Percentiles rank a stretch among this genome's conserved stretches.
Evolutionary conservation across 2,888 invertebrate species (phyloP).

Genomic region (Oscheius sp.): DNA sequence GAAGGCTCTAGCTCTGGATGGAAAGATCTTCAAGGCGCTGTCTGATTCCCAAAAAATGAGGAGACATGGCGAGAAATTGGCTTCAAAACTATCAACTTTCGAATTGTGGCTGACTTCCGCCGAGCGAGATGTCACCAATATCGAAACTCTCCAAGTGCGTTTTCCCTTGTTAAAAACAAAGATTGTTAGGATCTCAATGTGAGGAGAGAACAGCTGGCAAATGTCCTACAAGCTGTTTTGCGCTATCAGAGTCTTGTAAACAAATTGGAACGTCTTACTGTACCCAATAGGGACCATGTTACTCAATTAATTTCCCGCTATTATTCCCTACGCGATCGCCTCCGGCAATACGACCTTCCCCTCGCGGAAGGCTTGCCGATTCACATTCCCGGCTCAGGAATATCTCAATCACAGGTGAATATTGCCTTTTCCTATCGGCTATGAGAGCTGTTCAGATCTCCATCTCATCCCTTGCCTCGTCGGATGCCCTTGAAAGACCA

Average conservation of each 20-base stretch:
- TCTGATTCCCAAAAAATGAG: slow-evolving; percentile 47
- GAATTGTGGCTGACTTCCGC: slow-evolving; percentile 60
- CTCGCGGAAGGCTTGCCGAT: slow-evolving; percentile 37
- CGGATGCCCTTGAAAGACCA: slow-evolving; percentile 49
- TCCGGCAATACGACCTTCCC: slow-evolving; percentile 41
- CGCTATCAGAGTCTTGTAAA: slow-evolving; percentile 48
- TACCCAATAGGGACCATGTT: slow-evolving; percentile 51
- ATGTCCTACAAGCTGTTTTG: slow-evolving; percentile 23
- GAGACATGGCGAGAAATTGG: slow-evolving; percentile 46
- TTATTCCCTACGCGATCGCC: slow-evolving; percentile 42
- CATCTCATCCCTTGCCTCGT: slow-evolving; percentile 53
- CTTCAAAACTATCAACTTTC: slow-evolving; percentile 60
- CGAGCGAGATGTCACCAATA: slow-evolving; percentile 36
- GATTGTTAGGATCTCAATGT: background rate
- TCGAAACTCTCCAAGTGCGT: slow-evolving; percentile 8
- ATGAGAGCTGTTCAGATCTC: slow-evolving; percentile 41
- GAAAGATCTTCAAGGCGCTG: slow-evolving; percentile 47
- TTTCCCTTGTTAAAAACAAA: background rate
- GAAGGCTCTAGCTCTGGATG: slow-evolving; percentile 48
- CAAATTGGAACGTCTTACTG: slow-evolving; percentile 51
- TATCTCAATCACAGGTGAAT: slow-evolving; percentile 54
- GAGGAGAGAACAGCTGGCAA: slow-evolving; percentile 12
- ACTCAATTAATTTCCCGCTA: slow-evolving; percentile 48
- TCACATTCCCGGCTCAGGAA: slow-evolving; percentile 44
- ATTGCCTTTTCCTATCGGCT: background rate